Base-by-base conservation (phyloP, 2,888 invertebrate species). In the Incurvaria masculella region DNA sequence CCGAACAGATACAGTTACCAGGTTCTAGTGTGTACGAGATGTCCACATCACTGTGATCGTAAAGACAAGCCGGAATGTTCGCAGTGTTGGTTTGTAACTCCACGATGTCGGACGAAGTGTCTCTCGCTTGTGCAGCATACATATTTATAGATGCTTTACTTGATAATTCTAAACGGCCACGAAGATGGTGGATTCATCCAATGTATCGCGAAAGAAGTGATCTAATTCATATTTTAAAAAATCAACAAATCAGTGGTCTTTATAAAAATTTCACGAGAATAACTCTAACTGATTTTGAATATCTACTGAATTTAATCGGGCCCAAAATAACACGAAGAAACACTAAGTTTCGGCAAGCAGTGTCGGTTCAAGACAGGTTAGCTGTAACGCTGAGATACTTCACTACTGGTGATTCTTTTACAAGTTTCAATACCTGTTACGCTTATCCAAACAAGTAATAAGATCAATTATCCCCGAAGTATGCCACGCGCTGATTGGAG, bases 141-240 rank as follows among this genome's bases (percentile, higher is more conserved):
- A 41, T 46, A 46, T 27, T 49, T 39, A 46, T 49, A 49, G 49
- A 44, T 47, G 44, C 46, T 21, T 49, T 49, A 26, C 46, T 46
- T 42, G 49, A 46, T 43, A 38, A 49, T 46, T 11, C 42, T 46
- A 44, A 49, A 44, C 49, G 46, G 46, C 46, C 46, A 43, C 46
- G 47, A 49, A 47, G 49, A 49, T 52, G 48, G 52, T 52, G 49
- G 52, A 46, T 41, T 46, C 48, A 52, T 46, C 18, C 17, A 42
- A 27, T 44, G 21, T 50, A 50, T 48, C 38, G 46, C 14, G 48
- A 51, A 51, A 49, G 47, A 47, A 47, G 40, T 49, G 44, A 49
- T 51, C 42, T 51, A 49, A 45, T 49, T 4, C 27, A 39, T 18
- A 46, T 49, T 10, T 49, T 46, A 21, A 49, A 46, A 51, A 43